Conservation (phyloP, 1,140 invertebrate genomes). For the Nephila pilipes region DNA sequence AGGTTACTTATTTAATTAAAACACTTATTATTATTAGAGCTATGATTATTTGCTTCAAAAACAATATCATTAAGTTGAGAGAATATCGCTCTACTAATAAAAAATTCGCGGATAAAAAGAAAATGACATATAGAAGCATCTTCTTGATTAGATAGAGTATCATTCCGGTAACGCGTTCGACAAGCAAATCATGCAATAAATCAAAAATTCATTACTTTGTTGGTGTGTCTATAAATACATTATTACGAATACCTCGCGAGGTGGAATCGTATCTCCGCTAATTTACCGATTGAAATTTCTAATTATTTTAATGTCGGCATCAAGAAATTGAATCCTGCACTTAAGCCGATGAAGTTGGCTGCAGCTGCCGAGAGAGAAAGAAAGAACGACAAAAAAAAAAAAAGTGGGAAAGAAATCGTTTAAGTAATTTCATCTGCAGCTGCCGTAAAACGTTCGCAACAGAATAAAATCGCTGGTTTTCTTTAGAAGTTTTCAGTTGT, state of each 20-base stretch:
- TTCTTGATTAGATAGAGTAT: conserved; percentile 36
- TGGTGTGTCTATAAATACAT: conserved; percentile 54
- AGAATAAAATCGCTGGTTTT: conserved; percentile 47
- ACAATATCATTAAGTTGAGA: conserved; percentile 15
- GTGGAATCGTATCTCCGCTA: conserved; percentile 43
- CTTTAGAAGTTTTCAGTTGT: not conserved
- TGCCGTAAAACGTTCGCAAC: conserved; percentile 34
- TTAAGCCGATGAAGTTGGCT: conserved; percentile 58
- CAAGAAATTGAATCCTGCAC: conserved; percentile 67
- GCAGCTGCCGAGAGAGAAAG: not conserved
- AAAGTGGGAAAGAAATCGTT: conserved; percentile 32
- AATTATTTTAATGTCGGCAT: conserved; percentile 70
- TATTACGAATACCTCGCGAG: conserved; percentile 41
- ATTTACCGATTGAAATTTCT: conserved; percentile 68
- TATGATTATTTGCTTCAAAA: not conserved
- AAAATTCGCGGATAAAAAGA: not conserved
- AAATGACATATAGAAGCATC: conserved; percentile 11
- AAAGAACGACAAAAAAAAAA: conserved; percentile 23
- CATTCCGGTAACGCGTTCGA: conserved; percentile 13
- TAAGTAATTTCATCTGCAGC: conserved; percentile 65
- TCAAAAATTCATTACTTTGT: conserved; percentile 63
- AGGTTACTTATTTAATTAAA: conserved; percentile 12
- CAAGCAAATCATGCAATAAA: conserved; percentile 45
- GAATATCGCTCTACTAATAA: not conserved
- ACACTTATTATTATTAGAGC: conserved; percentile 11